These are phyloP conservation scores for Drosophila arizonae DNA, from an alignment of 1,140 invertebrate genomes.

Conservation along the genomic window DNA sequence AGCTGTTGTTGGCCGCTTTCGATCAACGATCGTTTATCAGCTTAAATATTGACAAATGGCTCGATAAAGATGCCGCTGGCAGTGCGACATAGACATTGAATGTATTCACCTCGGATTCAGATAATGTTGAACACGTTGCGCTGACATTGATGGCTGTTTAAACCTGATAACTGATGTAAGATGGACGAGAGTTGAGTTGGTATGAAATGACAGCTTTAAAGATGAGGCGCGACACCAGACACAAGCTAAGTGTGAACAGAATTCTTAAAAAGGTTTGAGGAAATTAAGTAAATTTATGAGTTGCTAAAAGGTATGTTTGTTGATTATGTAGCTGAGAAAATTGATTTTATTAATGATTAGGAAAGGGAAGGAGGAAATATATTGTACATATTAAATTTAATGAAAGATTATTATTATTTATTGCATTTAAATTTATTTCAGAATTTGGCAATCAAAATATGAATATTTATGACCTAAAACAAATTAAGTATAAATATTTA, in stretches of 20 bases:
- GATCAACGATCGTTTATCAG: constrained; percentile 74
- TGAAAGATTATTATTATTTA: too few relatives aligned
- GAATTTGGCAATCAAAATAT: too few relatives aligned
- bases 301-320: too few relatives aligned
- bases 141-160: constrained; percentile 45
- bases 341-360: too few relatives aligned
- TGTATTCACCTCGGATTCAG: constrained; percentile 1
- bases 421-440: too few relatives aligned
- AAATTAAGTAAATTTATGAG: too few relatives aligned
- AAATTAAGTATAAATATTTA: too few relatives aligned
- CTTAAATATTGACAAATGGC: constrained; percentile 61
- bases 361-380: too few relatives aligned
- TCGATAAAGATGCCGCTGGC: constrained; percentile 52
- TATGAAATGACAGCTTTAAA: background rate
- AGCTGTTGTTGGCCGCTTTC: constrained; percentile 55
- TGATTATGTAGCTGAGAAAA: too few relatives aligned
- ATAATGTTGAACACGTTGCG: constrained; percentile 31
- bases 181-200: background rate
- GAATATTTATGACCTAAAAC: too few relatives aligned
- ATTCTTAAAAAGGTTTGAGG: background rate
- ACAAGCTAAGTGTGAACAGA: background rate
- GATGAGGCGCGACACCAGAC: background rate
- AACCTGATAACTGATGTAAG: constrained; percentile 28
- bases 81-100: constrained; percentile 24
- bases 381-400: too few relatives aligned